Conservation (phyloP, 2,888 invertebrate genomes). For the Abrostola tripartita region DNA sequence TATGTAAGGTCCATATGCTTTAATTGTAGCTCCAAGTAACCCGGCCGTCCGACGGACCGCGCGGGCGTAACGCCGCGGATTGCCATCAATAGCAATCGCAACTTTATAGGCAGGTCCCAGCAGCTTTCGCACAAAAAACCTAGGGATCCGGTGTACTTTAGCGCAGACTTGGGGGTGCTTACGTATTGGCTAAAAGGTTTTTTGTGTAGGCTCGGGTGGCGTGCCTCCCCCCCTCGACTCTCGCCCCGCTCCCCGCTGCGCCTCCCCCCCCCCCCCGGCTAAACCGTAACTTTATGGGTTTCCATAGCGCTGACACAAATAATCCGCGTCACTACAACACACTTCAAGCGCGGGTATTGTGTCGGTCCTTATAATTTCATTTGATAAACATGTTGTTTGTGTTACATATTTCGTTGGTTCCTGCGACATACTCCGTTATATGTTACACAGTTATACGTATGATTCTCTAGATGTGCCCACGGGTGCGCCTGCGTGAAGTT, state of each 20-base stretch:
- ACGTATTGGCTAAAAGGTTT: slow-evolving; percentile 56
- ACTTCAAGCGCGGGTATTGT: slow-evolving; percentile 8
- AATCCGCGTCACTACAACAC: slow-evolving; percentile 27
- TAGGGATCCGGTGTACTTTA: slow-evolving; percentile 43
- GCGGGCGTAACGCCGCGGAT: slow-evolving; percentile 11
- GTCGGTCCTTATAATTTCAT: slow-evolving; percentile 31
- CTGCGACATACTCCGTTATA: neutral
- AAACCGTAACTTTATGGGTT: slow-evolving; percentile 37
- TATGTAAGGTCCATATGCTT: no score
- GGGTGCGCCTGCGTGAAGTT: neutral
- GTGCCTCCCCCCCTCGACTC: neutral
- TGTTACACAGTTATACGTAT: slow-evolving; percentile 4
- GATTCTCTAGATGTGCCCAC: neutral
- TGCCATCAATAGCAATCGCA: slow-evolving; percentile 34
- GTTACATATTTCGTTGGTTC: slow-evolving; percentile 2
- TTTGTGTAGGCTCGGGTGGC: slow-evolving; percentile 47
- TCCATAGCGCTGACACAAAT: slow-evolving; percentile 44
- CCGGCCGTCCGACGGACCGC: slow-evolving; percentile 24
- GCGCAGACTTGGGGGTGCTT: slow-evolving; percentile 47
- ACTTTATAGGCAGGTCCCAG: slow-evolving; percentile 28
- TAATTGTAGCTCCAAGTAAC: slow-evolving; percentile 13
- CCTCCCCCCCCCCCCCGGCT: neutral
- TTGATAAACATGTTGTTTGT: slow-evolving; percentile 13
- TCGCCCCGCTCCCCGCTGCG: neutral
- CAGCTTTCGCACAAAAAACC: slow-evolving; percentile 46